These are phyloP conservation scores for Cremastinae sp. DNA, from an alignment of 2,888 invertebrate genomes.

Conservation along the genomic window DNA sequence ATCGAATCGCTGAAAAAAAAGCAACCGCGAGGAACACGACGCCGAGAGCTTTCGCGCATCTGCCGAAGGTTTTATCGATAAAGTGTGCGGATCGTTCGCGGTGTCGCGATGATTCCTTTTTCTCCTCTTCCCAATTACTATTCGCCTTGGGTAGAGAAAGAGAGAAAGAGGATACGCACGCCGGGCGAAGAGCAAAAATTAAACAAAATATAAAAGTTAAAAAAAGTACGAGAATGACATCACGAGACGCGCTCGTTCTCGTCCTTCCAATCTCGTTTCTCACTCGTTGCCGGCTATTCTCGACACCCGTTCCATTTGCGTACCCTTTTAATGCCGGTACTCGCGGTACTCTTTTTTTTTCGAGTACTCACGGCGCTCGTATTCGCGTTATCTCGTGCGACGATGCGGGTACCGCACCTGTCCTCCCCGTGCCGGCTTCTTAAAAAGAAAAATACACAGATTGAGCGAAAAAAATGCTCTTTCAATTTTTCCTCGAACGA, in stretches of 20 bases:
- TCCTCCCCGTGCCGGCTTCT: conserved; percentile 18
- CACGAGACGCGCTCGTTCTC: not conserved
- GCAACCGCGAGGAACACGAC: conserved; percentile 9
- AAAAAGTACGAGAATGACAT: too few relatives aligned
- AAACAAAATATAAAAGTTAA: too few relatives aligned
- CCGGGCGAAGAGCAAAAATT: too few relatives aligned
- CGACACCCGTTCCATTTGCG: not conserved
- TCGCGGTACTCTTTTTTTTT: conserved; percentile 4
- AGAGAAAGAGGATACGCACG: too few relatives aligned
- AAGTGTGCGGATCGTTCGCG: conserved; percentile 41
- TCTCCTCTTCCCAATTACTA: conserved; percentile 7
- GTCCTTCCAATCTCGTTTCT: not conserved
- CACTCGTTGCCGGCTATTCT: not conserved
- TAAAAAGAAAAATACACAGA: conserved; percentile 1
- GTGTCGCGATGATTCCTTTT: conserved; percentile 5
- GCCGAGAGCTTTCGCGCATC: too few relatives aligned
- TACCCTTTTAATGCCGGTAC: conserved; percentile 14
- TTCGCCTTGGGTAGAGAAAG: too few relatives aligned
- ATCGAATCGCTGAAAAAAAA: conserved; percentile 7
- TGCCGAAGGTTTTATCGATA: conserved; percentile 48
- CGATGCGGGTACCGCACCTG: conserved; percentile 57
- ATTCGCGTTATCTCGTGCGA: conserved; percentile 36
- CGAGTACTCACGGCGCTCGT: conserved; percentile 13
- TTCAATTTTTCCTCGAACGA: conserved; percentile 9
- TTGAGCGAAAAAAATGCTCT: not conserved